Conservation (phyloP, 2,797 vertebrate species). For the Ceyx erithaca region DNA sequence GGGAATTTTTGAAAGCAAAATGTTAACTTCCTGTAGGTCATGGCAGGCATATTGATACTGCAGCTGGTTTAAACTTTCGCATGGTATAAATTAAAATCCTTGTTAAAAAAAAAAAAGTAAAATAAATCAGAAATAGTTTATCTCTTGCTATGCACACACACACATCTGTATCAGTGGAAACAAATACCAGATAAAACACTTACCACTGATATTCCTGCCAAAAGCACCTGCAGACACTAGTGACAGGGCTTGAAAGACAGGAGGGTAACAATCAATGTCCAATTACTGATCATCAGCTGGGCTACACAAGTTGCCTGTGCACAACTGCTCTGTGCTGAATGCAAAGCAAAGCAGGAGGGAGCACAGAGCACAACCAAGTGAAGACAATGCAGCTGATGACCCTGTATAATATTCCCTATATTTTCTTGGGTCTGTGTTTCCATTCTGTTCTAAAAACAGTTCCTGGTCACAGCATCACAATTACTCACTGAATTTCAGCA, state of each 20-base stretch:
- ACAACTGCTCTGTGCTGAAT: background rate
- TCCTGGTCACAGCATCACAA: background rate
- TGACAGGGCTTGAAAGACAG: background rate
- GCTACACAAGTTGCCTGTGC: fast-evolving
- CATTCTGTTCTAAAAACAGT: background rate
- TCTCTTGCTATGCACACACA: background rate
- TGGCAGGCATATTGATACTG: background rate
- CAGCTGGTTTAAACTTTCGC: background rate
- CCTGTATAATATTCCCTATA: background rate
- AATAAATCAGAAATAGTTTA: background rate
- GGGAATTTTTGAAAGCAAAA: background rate
- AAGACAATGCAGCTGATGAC: background rate
- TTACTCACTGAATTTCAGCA: background rate
- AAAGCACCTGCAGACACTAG: background rate
- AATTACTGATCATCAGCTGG: background rate
- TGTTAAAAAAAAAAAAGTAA: background rate
- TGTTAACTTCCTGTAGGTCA: background rate
- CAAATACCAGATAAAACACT: background rate
- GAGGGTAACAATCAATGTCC: background rate
- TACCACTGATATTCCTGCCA: background rate
- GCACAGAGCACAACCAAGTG: background rate
- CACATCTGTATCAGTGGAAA: background rate
- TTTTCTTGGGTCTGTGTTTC: background rate
- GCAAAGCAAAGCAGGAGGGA: background rate
- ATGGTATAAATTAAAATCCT: background rate